Evolutionary conservation across 2,888 invertebrate genomes (phyloP), one percentile per base, ranked within the genome.

Genomic region (Noctua janthina): DNA sequence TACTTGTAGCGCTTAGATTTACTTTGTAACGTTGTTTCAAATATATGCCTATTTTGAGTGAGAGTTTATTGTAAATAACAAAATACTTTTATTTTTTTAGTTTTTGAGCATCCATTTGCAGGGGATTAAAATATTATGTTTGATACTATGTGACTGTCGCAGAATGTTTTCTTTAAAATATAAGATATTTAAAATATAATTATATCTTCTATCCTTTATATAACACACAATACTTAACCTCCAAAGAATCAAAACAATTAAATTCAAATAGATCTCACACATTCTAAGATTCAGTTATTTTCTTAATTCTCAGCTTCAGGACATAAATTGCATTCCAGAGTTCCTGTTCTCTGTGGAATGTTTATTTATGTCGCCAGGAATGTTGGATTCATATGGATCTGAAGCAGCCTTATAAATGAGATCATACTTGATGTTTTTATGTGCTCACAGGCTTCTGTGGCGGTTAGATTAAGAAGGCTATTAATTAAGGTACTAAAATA

Each of bases 241-340:
- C 17, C 43, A 49, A 23, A 43, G 7, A 56, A 56, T 29, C n/a
- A 13, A 64, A 81, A 71, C 10, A 54, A n/a, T 59, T 59, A 51
- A 43, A 51, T n/a, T 17, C 13, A 39, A 59, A 82, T 35, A 59
- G 4, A 67, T 80, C 76, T 46, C 23, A 56, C 39, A 23, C 54
- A 49, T 62, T 76, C 29, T 43, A 46, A 62, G 10, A 62, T 68
- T 46, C 13, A 13, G 59, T 54, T 75, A 62, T 54, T 59, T 59
- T 35, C 39, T 62, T 66, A n/a, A 35, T 66, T 56, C 39, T 17
- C 23, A 5, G 64, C 56, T 74, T 54, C 56, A 29, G 23, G 83
- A 29, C 11, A 82, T 39, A 69, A 69, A 81, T 76, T 69, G 68
- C 83, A 83, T 81, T 81, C 81, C 83, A 39, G 29, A 15, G 81